A percentile compares a stretch with the other conserved stretches of the same genome.
Conservation (phyloP, 2,888 invertebrate species). For the Lasioglossum figueresi region DNA sequence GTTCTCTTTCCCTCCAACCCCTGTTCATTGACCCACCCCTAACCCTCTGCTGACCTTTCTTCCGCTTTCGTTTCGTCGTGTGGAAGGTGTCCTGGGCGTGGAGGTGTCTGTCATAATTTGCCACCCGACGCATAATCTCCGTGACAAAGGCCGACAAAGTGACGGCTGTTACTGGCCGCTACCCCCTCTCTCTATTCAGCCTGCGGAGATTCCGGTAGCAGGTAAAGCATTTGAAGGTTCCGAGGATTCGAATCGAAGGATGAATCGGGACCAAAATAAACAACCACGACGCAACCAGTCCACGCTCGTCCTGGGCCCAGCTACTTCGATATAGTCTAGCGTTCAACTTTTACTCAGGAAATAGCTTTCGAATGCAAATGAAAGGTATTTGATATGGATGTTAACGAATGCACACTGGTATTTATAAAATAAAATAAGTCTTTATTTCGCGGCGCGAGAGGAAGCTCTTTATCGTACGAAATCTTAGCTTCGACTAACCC, state of each 20-base stretch:
- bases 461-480: too few relatives aligned
- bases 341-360: neutral
- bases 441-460: too few relatives aligned
- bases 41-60: slow-evolving; percentile 26
- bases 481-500: too few relatives aligned
- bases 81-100: slow-evolving; percentile 71
- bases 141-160: slow-evolving; percentile 79
- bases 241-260: slow-evolving; percentile 53
- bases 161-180: slow-evolving; percentile 73
- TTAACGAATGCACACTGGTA: too few relatives aligned
- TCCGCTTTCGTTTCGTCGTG: slow-evolving; percentile 30
- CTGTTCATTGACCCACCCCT: neutral
- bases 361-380: neutral
- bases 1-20: slow-evolving; percentile 5
- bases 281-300: slow-evolving; percentile 25
- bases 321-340: neutral
- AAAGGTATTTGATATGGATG: too few relatives aligned
- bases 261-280: slow-evolving; percentile 62
- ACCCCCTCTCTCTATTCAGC: slow-evolving; percentile 67
- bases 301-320: neutral
- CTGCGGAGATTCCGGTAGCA: slow-evolving; percentile 75
- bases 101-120: slow-evolving; percentile 79
- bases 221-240: slow-evolving; percentile 70
- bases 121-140: slow-evolving; percentile 78
- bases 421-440: too few relatives aligned